Base-by-base conservation (phyloP, 1,140 invertebrate species). In the Mizuhopecten yessoensis region DNA sequence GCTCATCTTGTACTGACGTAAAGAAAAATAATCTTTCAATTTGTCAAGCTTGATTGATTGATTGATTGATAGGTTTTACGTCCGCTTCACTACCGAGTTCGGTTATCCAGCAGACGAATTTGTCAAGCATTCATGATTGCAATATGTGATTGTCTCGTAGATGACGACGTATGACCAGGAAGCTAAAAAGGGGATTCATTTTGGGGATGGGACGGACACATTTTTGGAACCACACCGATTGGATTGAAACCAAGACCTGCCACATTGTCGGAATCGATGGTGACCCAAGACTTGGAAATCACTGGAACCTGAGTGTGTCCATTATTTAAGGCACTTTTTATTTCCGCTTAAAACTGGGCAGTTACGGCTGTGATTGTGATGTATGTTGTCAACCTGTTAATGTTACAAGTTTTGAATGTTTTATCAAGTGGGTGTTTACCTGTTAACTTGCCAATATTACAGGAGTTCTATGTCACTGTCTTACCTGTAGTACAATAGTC, bases 281-380 rank as follows among this genome's bases (percentile, higher is more conserved):
- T 39, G 13, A 75, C 57, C n/a, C 57, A 75, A 1, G 11, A 75
- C 57, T n/a, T 75, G 57, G n/a, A 29, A n/a, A 23, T 75, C 23
- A 75, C n/a, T 75, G 57, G 57, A 75, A 75, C 57, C 57, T 29
- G 57, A 13, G 29, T 75, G 57, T 75, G n/a, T 75, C 57, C 57
- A 29, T 75, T 29, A 29, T 75, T 9, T 13, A 29, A 75, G 23
- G n/a, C 57, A 75, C 57, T 75, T 75, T 75, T 75, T 29, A 75
- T 75, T 75, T 75, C 57, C 57, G 23, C 57, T 75, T 75, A 75
- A 75, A 17, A 75, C n/a, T 75, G 57, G n/a, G 57, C 57, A 29
- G 57, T 29, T 75, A 29, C 23, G 57, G 57, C 57, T 75, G 57
- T 75, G 57, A 75, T 75, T 75, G 57, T 75, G 57, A 75, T 75